Percentiles rank a stretch among this genome's conserved stretches.
Conservation (phyloP, 2,797 vertebrate genomes). For the Lophura swinhoii region DNA sequence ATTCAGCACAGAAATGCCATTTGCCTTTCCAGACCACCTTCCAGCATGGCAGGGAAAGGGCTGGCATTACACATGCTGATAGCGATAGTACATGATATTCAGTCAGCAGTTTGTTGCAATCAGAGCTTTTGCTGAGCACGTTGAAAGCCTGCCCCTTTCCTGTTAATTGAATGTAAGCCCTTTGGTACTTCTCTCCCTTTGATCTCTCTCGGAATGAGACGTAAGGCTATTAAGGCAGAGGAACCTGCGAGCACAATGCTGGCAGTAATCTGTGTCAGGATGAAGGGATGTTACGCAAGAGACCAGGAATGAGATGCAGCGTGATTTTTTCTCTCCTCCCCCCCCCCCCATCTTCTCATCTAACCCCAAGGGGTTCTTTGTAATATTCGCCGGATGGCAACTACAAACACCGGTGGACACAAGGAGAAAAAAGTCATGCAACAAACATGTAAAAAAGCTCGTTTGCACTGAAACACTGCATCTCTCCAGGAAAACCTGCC, state of each 20-base stretch:
- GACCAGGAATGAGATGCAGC: not conserved
- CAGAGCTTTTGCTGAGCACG: conserved; percentile 58
- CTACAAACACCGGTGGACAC: conserved; percentile 28
- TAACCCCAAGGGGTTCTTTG: conserved; percentile 7
- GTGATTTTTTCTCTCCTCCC: not conserved
- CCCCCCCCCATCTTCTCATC: not conserved
- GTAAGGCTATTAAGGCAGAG: conserved; percentile 71
- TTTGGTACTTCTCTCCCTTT: conserved; percentile 62
- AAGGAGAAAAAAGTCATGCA: not conserved
- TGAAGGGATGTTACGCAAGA: conserved; percentile 11
- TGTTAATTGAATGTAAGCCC: conserved; percentile 76
- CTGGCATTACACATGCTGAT: not conserved
- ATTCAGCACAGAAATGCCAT: not conserved
- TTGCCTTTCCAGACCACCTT: not conserved
- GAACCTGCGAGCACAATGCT: conserved; percentile 36
- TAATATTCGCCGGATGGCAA: not conserved
- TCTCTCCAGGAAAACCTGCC: not conserved
- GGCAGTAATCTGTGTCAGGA: conserved; percentile 64
- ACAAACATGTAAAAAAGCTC: not conserved
- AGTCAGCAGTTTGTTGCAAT: conserved; percentile 62
- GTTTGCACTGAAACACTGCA: not conserved
- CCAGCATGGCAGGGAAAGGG: not conserved
- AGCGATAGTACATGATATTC: not conserved
- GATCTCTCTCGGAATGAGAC: conserved; percentile 62
- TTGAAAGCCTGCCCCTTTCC: conserved; percentile 52